These are phyloP conservation scores for Dreissena polymorpha DNA, from an alignment of 1,140 invertebrate genomes.

Conservation along the genomic window DNA sequence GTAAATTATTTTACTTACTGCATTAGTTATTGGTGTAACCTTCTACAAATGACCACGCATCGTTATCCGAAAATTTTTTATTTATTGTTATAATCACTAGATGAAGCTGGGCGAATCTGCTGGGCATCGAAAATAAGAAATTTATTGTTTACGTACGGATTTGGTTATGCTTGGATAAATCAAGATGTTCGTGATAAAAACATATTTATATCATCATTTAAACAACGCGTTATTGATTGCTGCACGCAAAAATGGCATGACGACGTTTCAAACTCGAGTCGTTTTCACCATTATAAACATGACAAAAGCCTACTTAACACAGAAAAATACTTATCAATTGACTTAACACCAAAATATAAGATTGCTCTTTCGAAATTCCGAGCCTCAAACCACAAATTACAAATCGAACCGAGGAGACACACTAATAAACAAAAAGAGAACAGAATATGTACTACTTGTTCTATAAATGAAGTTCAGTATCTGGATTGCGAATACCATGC, in stretches of 20 bases:
- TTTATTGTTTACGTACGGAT: slow-evolving; percentile 26
- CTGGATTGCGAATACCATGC: too few species aligned
- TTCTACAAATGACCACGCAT: slow-evolving; percentile 13
- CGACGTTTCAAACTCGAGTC: neutral
- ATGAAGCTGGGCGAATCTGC: neutral
- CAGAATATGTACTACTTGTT: slow-evolving; percentile 7
- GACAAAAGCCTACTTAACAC: slow-evolving; percentile 13
- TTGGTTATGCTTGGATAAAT: slow-evolving; percentile 21
- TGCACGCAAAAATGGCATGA: slow-evolving; percentile 14
- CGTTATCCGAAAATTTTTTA: slow-evolving; percentile 35
- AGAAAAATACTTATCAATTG: slow-evolving; percentile 7
- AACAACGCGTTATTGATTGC: slow-evolving; percentile 31
- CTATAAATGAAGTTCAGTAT: too few species aligned
- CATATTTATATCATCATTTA: slow-evolving; percentile 26
- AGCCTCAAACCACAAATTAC: slow-evolving; percentile 10
- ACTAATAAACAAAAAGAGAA: neutral
- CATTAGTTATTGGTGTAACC: slow-evolving; percentile 50
- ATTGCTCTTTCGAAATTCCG: slow-evolving; percentile 14
- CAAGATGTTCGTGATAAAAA: slow-evolving; percentile 19
- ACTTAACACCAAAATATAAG: neutral
- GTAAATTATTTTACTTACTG: slow-evolving; percentile 10
- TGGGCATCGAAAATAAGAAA: slow-evolving; percentile 29
- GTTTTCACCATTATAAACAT: slow-evolving; percentile 11
- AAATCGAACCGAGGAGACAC: slow-evolving; percentile 18
- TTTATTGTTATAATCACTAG: slow-evolving; percentile 29